Conservation (phyloP, 1,140 invertebrate species). For the Drosophila dunni region DNA sequence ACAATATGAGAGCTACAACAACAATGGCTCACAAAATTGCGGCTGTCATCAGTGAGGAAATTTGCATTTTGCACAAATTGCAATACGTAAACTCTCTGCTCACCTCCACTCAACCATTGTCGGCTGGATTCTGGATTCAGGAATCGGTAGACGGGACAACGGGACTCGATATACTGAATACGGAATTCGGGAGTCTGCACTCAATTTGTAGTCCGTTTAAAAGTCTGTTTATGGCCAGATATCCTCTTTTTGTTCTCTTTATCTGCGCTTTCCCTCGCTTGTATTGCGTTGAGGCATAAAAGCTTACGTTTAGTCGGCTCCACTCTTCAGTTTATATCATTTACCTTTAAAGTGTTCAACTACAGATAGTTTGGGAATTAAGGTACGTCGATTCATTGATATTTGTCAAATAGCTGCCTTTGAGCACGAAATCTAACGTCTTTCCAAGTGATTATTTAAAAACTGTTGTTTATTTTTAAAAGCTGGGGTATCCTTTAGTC, state of each 20-base stretch:
- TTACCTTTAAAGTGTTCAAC: too few species aligned
- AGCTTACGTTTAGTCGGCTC: too few species aligned
- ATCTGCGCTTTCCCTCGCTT: background rate
- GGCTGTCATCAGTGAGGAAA: constrained; percentile 81
- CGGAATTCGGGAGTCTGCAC: background rate
- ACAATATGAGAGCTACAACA: constrained; percentile 42
- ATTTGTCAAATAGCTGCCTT: too few species aligned
- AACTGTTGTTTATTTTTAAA: too few species aligned
- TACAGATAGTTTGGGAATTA: too few species aligned
- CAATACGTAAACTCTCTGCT: constrained; percentile 68
- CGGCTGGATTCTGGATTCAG: background rate
- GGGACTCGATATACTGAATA: background rate
- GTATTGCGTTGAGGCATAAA: background rate
- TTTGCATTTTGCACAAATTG: constrained; percentile 82
- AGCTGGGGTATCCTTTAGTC: background rate
- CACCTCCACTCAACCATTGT: constrained; percentile 18
- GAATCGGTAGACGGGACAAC: background rate
- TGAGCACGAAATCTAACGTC: too few species aligned
- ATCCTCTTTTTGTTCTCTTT: background rate
- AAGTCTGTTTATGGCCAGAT: constrained; percentile 6
- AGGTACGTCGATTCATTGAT: too few species aligned
- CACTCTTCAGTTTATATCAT: too few species aligned
- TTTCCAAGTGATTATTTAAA: too few species aligned
- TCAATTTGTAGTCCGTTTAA: constrained; percentile 2
- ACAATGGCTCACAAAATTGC: constrained; percentile 77